These are phyloP conservation scores for Mystacides longicornis DNA, from an alignment of 2,888 invertebrate species.

Conservation along the genomic window DNA sequence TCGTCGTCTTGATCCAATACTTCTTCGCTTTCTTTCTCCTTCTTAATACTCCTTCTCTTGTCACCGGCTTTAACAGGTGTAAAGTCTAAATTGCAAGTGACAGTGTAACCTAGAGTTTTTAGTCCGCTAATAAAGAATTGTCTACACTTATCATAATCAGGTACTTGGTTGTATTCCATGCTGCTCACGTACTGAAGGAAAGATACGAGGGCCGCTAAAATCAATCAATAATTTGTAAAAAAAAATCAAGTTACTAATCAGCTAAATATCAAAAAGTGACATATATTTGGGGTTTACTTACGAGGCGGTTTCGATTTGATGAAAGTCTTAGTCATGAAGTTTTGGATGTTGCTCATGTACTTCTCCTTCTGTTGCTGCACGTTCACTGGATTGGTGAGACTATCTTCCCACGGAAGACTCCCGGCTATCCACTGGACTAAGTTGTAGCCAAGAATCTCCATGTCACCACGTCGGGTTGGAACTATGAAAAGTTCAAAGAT, in stretches of 20 bases:
- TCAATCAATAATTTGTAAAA: conserved; percentile 17
- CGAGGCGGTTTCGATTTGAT: conserved; percentile 26
- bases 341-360: conserved; percentile 52
- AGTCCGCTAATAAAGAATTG: conserved; percentile 59
- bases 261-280: no score
- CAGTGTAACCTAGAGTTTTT: conserved; percentile 51
- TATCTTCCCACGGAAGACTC: conserved; percentile 76
- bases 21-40: conserved; percentile 28
- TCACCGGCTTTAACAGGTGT: conserved; percentile 27
- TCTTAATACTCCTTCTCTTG: conserved; percentile 25
- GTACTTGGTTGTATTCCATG: conserved; percentile 61
- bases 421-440: conserved; percentile 86
- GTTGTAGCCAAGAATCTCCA: conserved; percentile 92
- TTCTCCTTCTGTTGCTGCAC: conserved; percentile 65
- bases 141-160: conserved; percentile 67
- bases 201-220: conserved; percentile 53
- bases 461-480: conserved; percentile 81
- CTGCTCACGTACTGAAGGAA: conserved; percentile 62
- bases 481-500: conserved; percentile 65
- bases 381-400: conserved; percentile 49
- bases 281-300: conserved; percentile 17
- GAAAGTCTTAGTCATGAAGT: conserved; percentile 40
- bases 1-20: conserved; percentile 19
- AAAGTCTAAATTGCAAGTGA: conserved; percentile 55
- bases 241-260: no score